These are phyloP conservation scores for Drosophila ambigua DNA, from an alignment of 1,140 invertebrate genomes.

Conservation along the genomic window DNA sequence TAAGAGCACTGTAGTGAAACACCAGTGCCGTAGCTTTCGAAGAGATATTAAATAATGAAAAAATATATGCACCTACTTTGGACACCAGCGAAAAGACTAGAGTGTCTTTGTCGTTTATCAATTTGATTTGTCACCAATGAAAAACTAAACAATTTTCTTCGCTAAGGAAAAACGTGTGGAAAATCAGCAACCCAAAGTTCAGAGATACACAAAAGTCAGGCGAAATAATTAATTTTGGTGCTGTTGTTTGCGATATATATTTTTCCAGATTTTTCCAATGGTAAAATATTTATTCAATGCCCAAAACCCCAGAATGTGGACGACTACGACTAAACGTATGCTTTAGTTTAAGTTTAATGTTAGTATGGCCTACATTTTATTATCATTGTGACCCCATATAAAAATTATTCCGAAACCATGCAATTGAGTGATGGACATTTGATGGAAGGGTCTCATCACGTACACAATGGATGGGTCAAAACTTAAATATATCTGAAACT, in stretches of 20 bases:
- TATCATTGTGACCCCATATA: background rate
- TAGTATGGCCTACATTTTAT: background rate
- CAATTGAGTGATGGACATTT: conserved; percentile 57
- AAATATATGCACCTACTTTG: conserved; percentile 1
- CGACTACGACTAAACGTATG: conserved; percentile 5
- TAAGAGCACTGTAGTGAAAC: background rate
- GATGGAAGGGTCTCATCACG: conserved; percentile 55
- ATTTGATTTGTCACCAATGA: conserved; percentile 16
- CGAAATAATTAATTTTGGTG: conserved; percentile 41
- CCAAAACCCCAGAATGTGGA: background rate
- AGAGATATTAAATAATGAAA: conserved; percentile 25
- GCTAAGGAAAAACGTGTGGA: conserved; percentile 26
- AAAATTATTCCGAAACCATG: conserved; percentile 4
- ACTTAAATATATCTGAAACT: conserved; percentile 32
- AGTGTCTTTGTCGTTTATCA: conserved; percentile 14
- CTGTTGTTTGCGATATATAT: background rate
- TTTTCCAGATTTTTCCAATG: conserved; percentile 33
- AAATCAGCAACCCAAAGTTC: conserved; percentile 17
- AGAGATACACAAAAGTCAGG: conserved; percentile 1
- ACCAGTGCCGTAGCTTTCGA: too few species aligned
- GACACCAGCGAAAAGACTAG: background rate
- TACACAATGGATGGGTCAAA: conserved; percentile 39
- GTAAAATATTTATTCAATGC: conserved; percentile 49
- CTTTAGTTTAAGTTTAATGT: conserved; percentile 8
- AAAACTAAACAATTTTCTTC: conserved; percentile 11